Evolutionary conservation across 2,888 invertebrate species (phyloP), one percentile per base, ranked within the genome.

Genomic region (Apoda limacodes): DNA sequence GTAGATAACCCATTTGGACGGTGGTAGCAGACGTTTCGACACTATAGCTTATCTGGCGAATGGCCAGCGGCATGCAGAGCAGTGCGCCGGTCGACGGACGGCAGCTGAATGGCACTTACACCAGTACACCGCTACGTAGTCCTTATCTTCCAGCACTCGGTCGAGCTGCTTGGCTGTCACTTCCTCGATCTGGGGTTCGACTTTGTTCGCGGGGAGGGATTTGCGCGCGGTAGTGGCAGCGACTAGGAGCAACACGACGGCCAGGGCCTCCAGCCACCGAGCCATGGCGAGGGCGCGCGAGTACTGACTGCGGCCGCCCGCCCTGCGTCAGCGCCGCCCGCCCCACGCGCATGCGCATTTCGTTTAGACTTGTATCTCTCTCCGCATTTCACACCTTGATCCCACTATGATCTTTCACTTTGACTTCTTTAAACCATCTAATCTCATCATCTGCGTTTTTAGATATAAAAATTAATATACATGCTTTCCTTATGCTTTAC

Each of bases 91-190:
- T 45, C 53, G 50, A 51, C 55, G 42, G 50, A 41, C 46, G 50
- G 55, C 46, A 54, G 60, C 50, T 55, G 55, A 57, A 48, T 50
- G 52, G 54, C 83, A 93, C 94, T 94, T 90, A 95, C 94, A 95
- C 93, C 94, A 95, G 83, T 91, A 94, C 81, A 94, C 94, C 70
- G 94, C 94, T 72, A 95, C 93, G 85, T 91, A 93, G 83, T 93
- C 93, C 87, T 93, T 93, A 56, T 93, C 92, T 75, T 88, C 87
- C 70, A 95, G 86, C 58, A 93, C 85, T 69, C 91, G 88, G 70
- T 93, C 94, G 82, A 94, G 87, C 82, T 93, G 92, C 82, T 93
- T 94, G 69, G 92, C 88, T 78, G 91, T 92, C 83, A 94, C 93
- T 83, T 94, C 93, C 82, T 94, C 93, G 84, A 94, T 94, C 82